These are phyloP conservation scores for Charanyca ferruginea DNA, from an alignment of 2,888 invertebrate species.

Conservation along the genomic window DNA sequence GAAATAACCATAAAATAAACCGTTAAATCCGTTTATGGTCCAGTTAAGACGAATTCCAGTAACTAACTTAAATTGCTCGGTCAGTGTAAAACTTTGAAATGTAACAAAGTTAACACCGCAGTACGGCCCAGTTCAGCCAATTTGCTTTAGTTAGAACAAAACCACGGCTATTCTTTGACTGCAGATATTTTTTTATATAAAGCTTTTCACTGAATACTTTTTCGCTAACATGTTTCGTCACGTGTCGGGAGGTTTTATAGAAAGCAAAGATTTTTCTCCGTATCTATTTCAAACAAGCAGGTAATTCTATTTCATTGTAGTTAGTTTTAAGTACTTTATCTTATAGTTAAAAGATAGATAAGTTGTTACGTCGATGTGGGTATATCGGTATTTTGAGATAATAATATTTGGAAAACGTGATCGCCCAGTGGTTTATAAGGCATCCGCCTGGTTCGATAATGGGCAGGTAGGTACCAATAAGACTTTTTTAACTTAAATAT, in stretches of 20 bases:
- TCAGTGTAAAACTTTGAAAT: constrained; percentile 77
- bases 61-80: constrained; percentile 78
- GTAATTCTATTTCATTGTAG: neutral
- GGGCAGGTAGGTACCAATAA: too few relatives aligned
- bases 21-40: constrained; percentile 40
- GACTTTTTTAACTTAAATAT: too few relatives aligned
- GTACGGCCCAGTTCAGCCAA: constrained; percentile 73
- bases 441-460: too few relatives aligned
- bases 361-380: too few relatives aligned
- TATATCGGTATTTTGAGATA: too few relatives aligned
- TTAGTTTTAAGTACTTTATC: too few relatives aligned
- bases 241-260: constrained; percentile 17
- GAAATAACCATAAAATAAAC: constrained; percentile 17
- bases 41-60: constrained; percentile 48
- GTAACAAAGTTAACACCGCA: constrained; percentile 77
- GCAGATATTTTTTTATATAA: constrained; percentile 18
- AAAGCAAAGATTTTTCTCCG: neutral
- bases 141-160: constrained; percentile 69
- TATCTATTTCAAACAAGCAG: neutral
- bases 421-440: too few relatives aligned
- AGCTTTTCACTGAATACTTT: constrained; percentile 22
- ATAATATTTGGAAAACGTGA: too few relatives aligned
- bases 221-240: constrained; percentile 21
- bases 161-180: constrained; percentile 58
- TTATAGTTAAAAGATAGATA: too few relatives aligned